Base-by-base conservation (phyloP, 2,113 vertebrate genomes). In the Circaetus cinerascens region DNA sequence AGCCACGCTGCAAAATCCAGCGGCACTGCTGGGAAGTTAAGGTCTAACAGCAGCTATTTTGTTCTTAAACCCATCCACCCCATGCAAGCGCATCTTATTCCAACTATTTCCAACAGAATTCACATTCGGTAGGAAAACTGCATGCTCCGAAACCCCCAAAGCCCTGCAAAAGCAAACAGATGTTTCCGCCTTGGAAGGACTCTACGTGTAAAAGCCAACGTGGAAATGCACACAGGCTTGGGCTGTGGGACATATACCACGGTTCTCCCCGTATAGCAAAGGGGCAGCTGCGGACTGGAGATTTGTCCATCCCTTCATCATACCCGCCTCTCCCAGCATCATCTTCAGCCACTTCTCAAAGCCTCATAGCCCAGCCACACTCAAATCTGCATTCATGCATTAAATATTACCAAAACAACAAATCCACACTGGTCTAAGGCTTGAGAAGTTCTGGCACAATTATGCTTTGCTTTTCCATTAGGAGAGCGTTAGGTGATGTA, bases 341-440 rank as follows among this genome's bases (percentile, higher is more conserved):
- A 68, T 77, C 96, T 91, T 76, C 25, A 27, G 85, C 27, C 57
- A 21, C 57, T 62, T 91, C 46, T 82, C 84, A 92, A 86, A 96
- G 92, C 77, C 10, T 15, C 38, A 18, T 48, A 93, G 96, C 90
- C 93, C 90, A 95, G 96, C 96, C 97, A 97, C 30, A 73, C 95
- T 98, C 97, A 82, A 98, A 98, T 98, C 96, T 96, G 72, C 89
- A 93, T 84, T 91, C 90, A 94, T 73, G 29, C 82, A 57, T 85
- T 94, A 97, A 96, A 88, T 76, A 90, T 83, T 96, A 92, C 48
- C 81, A 76, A 97, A 97, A 96, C 84, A 96, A 66, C 56, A 92
- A 80, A 69, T 9, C 18, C 74, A 59, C 23, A 16, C n/a, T 56
- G 95, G 40, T 76, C 73, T 66, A 57, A 93, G 69, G 91, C 90